Conservation (phyloP, 1,140 invertebrate genomes). For the Eciton burchellii region DNA sequence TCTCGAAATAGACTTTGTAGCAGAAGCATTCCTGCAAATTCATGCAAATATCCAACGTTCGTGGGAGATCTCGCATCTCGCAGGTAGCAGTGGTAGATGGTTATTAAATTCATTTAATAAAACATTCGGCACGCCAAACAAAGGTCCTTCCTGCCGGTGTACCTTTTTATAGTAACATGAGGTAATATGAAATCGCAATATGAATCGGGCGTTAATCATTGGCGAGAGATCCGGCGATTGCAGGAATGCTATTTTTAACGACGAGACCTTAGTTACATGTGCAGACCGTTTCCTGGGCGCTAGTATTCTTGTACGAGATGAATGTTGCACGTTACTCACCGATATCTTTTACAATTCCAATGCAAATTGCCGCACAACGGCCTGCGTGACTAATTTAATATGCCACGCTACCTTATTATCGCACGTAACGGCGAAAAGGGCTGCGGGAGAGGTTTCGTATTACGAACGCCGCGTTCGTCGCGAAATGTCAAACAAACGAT, state of each 20-base stretch:
- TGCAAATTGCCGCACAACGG: constrained; percentile 42
- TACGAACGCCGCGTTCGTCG: constrained; percentile 30
- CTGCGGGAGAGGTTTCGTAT: constrained; percentile 20
- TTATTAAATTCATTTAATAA: background rate
- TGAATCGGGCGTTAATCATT: background rate
- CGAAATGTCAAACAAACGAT: constrained; percentile 38
- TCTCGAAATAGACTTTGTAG: background rate
- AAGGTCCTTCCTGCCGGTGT: background rate
- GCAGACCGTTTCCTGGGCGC: background rate
- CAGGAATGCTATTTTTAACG: constrained; percentile 29
- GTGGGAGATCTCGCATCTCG: background rate
- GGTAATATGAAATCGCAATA: constrained; percentile 22
- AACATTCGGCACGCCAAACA: background rate
- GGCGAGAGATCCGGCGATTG: background rate
- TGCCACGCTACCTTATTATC: constrained; percentile 57
- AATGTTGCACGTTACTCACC: constrained; percentile 28
- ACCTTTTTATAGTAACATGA: too few species aligned
- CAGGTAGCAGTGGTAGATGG: background rate
- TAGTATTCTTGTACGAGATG: constrained; percentile 19
- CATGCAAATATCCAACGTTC: background rate
- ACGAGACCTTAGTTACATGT: constrained; percentile 6
- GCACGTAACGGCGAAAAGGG: constrained; percentile 48
- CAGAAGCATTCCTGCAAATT: too few species aligned
- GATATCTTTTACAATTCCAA: constrained; percentile 58
- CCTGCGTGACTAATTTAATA: constrained; percentile 59